Percentiles rank a stretch among this genome's conserved stretches.
phyloP scores from a whole-genome alignment of 2,113 vertebrate species.

The Sapayoa aenigma region DNA sequence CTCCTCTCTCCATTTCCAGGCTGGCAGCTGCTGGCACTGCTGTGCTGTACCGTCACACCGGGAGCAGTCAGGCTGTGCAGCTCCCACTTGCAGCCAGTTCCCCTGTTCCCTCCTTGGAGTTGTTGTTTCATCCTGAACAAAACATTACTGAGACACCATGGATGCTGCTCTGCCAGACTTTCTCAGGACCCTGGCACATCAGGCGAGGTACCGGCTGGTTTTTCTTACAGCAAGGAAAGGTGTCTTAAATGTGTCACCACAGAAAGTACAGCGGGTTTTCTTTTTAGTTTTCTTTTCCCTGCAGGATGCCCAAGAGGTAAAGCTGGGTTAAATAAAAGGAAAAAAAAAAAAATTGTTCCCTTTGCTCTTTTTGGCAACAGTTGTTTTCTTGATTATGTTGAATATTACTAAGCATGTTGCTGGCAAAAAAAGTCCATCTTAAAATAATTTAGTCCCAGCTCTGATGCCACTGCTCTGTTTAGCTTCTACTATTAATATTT shows the following conservation, averaged over 20 bases:
- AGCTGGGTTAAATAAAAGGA: neutral
- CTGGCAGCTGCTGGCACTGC: neutral
- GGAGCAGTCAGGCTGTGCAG: neutral
- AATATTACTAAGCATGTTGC: neutral
- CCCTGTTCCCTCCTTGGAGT: neutral
- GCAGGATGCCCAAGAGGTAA: neutral
- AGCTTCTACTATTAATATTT: neutral
- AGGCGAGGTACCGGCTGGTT: neutral
- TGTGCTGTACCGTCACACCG: fast-evolving
- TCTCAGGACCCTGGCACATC: neutral
- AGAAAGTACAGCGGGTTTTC: neutral
- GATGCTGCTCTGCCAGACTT: neutral
- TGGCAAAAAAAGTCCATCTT: neutral
- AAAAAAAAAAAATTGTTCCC: neutral
- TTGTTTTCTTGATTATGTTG: neutral
- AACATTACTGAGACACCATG: fast-evolving
- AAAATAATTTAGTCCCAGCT: neutral
- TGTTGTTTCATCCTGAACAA: neutral
- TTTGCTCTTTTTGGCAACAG: neutral
- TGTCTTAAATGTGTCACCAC: neutral
- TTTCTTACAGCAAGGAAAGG: neutral
- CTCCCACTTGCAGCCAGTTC: neutral
- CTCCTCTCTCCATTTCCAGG: neutral
- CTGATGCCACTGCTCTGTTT: neutral
- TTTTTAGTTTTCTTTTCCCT: neutral